Base-by-base conservation (phyloP, 2,113 vertebrate genomes). In the Corynorhinus townsendii region DNA sequence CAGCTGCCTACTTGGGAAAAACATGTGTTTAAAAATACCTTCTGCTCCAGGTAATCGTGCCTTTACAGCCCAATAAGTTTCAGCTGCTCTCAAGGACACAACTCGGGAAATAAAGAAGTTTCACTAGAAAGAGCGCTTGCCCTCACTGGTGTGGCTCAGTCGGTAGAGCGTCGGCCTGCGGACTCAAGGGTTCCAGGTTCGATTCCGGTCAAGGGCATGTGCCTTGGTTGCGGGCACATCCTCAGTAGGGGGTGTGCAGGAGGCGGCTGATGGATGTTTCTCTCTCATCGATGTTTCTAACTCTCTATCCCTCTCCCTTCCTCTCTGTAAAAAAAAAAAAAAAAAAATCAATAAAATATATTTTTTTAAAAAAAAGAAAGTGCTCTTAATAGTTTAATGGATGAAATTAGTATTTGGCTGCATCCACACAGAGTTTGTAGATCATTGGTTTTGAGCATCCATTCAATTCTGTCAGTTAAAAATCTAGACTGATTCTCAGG, bases 71-170 rank as follows among this genome's bases (percentile, higher is more conserved):
- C 96, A 97, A n/a, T 96, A 98, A 92, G 56, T 86, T 93, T 97
- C 95, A 92, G 73, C 68, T 97, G 59, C 52, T 98, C 69, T 97
- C 97, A 98, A 98, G 98, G 97, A 98, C 98, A 98, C 96, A 97
- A 43, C 73, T 91, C 68, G 87, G 0, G 0, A 75, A 94, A 97
- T 54, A 64, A 89, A 94, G 73, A 85, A 95, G 71, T 59, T 88
- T 92, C 40, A 7, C 93, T 77, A 85, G 11, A 33, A n/a, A 92
- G 76, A 92, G 15, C 43, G 89, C 62, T 49, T 86, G 38, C 38
- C 38, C 38, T 40, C 3, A 40, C 38, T 4, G 38, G 38, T 40
- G 38, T 40, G 38, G 38, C 38, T 40, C 38, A 40, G 38, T 40
- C 3, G 38, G 4, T 40, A 40, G 38, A 40, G 38, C 38, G 38